Percentiles rank a stretch among this genome's conserved stretches.
phyloP scores from a whole-genome alignment of 2,797 vertebrate genomes.

The Sebastes variabilis region DNA sequence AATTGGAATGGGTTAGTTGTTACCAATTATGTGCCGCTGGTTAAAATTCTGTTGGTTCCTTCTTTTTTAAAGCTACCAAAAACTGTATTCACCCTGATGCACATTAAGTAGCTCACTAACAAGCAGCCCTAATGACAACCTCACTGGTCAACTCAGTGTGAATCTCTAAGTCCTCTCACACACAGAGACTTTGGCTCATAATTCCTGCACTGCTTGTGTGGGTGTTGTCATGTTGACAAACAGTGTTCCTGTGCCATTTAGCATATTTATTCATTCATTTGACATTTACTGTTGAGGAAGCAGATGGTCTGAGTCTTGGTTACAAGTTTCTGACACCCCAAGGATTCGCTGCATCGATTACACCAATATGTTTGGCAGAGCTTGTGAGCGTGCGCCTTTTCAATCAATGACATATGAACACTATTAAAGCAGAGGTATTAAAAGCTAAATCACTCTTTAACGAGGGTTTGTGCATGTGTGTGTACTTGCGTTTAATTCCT shows the following conservation, averaged over 20 bases:
- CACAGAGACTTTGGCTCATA: slow-evolving; percentile 12
- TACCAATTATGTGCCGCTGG: background rate
- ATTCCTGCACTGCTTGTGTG: slow-evolving; percentile 34
- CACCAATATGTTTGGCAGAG: slow-evolving; percentile 51
- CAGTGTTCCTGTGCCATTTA: slow-evolving; percentile 57
- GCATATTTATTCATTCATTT: slow-evolving; percentile 69
- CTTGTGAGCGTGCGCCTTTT: slow-evolving; percentile 38
- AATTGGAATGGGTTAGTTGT: background rate
- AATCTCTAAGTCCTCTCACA: background rate
- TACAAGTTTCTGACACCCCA: slow-evolving; percentile 74
- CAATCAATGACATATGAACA: slow-evolving; percentile 62
- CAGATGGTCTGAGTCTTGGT: slow-evolving; percentile 74
- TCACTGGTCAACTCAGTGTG: slow-evolving; percentile 20
- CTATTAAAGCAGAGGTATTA: slow-evolving; percentile 61
- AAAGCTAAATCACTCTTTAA: slow-evolving; percentile 65
- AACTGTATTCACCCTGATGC: background rate
- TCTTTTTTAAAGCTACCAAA: background rate
- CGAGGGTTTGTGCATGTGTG: slow-evolving; percentile 45
- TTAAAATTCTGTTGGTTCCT: background rate
- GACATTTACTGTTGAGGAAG: slow-evolving; percentile 70
- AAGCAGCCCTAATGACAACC: background rate
- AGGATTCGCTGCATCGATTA: slow-evolving; percentile 72
- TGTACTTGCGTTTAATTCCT: slow-evolving; percentile 14
- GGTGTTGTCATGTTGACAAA: slow-evolving; percentile 67
- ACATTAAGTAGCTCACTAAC: background rate